Base-by-base conservation (phyloP, 2,797 vertebrate species). In the Chiroxiphia lanceolata region DNA sequence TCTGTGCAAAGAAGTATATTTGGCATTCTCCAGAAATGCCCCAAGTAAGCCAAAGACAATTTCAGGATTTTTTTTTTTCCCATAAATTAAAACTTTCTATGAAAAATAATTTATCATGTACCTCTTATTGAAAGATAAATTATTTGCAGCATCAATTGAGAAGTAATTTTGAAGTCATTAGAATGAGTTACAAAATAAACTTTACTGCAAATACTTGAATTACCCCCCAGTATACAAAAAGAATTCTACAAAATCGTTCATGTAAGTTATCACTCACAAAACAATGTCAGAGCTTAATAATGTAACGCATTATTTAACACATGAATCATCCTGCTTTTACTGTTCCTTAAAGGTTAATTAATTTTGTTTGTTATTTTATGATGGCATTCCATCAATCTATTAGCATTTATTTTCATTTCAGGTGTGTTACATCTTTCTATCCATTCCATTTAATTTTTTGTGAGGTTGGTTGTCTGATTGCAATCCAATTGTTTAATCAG, bases 321-420 rank as follows among this genome's bases (percentile, higher is more conserved):
- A 75, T 11, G 7, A 90, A 76, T 87, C 9, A 40, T 51, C 11
- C 34, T 69, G 50, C 18, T 68, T 90, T 88, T 77, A 75, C 60
- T 81, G 31, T 57, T 82, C 45, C 70, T 59, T 90, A 64, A 84
- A 90, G 70, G 87, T 79, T 89, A 92, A 91, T 93, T 70, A 78
- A 88, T 78, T 86, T 81, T 88, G 36, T 81, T 90, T 78, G 19
- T 15, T 76, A 57, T 87, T 76, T 93, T 79, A 54, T 76, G 44
- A 22, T 69, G n/a, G 5, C 25, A 38, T 44, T 78, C 51, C 42
- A 38, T 82, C 71, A 90, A 4, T 36, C 54, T 87, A 3, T 54
- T 36, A 54, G 27, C 36, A 56, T 56, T 89, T 38, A 81, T 78
- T 87, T 94, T 91, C 36, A 72, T 67, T 89, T 89, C 60, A 87